These are phyloP conservation scores for Otocyon megalotis DNA, from an alignment of 2,113 vertebrate species.

Conservation along the genomic window DNA sequence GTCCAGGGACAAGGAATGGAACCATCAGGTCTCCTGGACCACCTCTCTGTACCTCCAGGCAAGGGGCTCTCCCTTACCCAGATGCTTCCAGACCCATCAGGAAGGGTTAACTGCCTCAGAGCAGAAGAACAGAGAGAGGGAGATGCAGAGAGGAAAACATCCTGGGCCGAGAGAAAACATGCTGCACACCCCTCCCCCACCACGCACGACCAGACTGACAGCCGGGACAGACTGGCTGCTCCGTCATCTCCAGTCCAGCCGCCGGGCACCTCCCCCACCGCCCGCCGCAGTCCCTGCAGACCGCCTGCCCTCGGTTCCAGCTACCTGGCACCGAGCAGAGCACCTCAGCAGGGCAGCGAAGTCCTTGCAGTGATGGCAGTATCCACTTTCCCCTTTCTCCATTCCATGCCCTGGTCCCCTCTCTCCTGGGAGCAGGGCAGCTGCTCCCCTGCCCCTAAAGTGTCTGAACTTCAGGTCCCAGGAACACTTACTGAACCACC, in stretches of 20 bases:
- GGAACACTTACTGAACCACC: slow-evolving; percentile 42
- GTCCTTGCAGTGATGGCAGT: background rate
- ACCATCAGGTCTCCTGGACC: background rate
- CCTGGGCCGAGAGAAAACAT: slow-evolving; percentile 68
- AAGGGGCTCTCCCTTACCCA: background rate
- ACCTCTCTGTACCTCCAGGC: background rate
- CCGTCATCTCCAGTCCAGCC: slow-evolving; percentile 71
- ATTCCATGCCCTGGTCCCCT: background rate
- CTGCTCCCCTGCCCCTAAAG: background rate
- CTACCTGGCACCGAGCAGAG: slow-evolving; percentile 61
- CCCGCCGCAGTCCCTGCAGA: slow-evolving; percentile 67
- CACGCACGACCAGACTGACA: slow-evolving; percentile 72
- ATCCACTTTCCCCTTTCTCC: slow-evolving; percentile 26
- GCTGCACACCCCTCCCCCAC: slow-evolving; percentile 77
- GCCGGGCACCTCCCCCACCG: slow-evolving; percentile 67
- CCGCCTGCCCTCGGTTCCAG: slow-evolving; percentile 45
- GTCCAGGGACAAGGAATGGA: slow-evolving; percentile 5
- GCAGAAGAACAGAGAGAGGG: slow-evolving; percentile 42
- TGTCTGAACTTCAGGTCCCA: slow-evolving; percentile 38
- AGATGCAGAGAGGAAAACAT: slow-evolving; percentile 70
- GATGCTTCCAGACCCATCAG: background rate
- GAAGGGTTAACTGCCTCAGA: slow-evolving; percentile 69
- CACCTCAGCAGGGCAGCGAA: background rate
- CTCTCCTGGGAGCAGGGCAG: background rate
- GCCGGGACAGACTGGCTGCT: slow-evolving; percentile 79